Conservation (phyloP, 2,113 vertebrate genomes). For the Struthio camelus region DNA sequence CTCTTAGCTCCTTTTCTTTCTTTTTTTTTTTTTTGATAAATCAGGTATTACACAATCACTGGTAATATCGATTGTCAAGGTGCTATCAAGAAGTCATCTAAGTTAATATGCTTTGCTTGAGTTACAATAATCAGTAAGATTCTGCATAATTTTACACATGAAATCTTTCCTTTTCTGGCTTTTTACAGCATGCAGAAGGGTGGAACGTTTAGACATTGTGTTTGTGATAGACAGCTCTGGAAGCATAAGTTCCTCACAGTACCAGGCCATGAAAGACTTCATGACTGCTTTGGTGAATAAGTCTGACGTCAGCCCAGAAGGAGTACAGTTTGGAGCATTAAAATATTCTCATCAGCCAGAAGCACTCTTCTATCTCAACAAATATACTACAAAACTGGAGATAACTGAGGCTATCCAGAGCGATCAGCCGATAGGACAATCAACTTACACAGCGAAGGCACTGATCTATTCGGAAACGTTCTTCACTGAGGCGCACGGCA, state of each 20-base stretch:
- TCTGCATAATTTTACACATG: not conserved
- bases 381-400: not conserved
- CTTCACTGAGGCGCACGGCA: constrained; percentile 50
- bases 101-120: not conserved
- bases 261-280: constrained; percentile 71
- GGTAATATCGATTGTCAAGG: not conserved
- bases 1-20: not conserved
- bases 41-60: no score
- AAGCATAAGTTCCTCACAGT: constrained; percentile 53
- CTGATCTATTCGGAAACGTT: constrained; percentile 53
- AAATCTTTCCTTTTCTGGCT: not conserved
- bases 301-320: constrained; percentile 61
- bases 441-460: constrained; percentile 56
- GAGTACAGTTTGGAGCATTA: constrained; percentile 71
- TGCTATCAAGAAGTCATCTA: not conserved
- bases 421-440: not conserved
- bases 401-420: constrained; percentile 39
- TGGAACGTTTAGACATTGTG: constrained; percentile 71
- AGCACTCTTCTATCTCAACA: constrained; percentile 58
- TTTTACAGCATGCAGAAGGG: constrained; percentile 65
- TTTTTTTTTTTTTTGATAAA: no score
- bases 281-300: constrained; percentile 70
- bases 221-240: constrained; percentile 75
- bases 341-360: constrained; percentile 61
- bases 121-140: not conserved